Conservation (phyloP, 2,113 vertebrate genomes). For the Acinonyx jubatus region DNA sequence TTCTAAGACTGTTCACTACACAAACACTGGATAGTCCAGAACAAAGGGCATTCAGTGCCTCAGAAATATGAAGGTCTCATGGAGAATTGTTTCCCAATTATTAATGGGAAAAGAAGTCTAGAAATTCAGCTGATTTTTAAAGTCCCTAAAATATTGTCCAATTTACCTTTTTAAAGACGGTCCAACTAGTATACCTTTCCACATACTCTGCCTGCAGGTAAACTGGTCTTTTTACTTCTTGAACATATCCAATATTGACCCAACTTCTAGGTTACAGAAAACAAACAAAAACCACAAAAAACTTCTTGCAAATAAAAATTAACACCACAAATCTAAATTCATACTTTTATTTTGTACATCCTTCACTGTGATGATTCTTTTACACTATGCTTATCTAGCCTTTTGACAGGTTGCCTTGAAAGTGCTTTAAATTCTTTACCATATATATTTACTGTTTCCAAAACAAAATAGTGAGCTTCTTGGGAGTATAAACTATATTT, state of each 20-base stretch:
- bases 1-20: background rate
- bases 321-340: slow-evolving; percentile 1
- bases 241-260: background rate
- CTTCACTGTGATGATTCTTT: background rate
- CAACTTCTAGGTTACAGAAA: background rate
- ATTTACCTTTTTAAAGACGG: background rate
- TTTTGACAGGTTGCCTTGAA: background rate
- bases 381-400: background rate
- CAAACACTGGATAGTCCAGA: background rate
- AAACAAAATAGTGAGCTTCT: background rate
- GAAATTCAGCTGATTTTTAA: background rate
- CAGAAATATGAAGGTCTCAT: background rate
- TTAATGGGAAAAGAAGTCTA: background rate
- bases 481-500: background rate
- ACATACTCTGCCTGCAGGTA: background rate
- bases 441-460: slow-evolving; percentile 7
- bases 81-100: background rate
- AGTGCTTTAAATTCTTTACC: slow-evolving; percentile 22
- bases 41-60: background rate
- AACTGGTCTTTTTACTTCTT: background rate
- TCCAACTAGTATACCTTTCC: background rate
- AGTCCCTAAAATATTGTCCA: background rate
- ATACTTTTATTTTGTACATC: background rate
- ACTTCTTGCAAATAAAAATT: background rate
- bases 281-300: background rate